Evolutionary conservation across 2,888 invertebrate genomes (phyloP).

Genomic region (Tetragonula carbonaria): DNA sequence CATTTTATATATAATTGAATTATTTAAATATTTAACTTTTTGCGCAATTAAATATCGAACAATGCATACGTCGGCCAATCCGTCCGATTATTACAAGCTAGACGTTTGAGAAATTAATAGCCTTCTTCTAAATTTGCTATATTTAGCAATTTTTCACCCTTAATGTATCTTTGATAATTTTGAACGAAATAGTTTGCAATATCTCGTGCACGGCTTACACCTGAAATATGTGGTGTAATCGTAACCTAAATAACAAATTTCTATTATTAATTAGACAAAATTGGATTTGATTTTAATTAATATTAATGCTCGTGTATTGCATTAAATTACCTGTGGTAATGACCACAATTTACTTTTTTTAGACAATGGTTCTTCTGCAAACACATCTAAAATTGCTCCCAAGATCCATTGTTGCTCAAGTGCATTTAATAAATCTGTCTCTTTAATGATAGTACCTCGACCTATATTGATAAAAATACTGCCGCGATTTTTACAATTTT

Average conservation of each 20-base stretch:
- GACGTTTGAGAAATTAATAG: constrained; percentile 76
- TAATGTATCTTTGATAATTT: constrained; percentile 83
- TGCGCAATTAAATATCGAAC: too few species aligned
- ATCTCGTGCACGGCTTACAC: constrained; percentile 81
- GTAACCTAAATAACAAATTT: constrained; percentile 79
- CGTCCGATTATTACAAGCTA: too few species aligned
- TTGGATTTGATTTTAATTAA: constrained; percentile 11
- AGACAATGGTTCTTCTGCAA: constrained; percentile 85
- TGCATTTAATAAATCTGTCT: constrained; percentile 85
- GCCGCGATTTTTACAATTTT: constrained; percentile 83
- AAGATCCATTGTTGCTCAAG: constrained; percentile 85
- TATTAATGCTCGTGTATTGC: background rate
- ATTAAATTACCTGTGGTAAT: constrained; percentile 83
- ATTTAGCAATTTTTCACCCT: constrained; percentile 81
- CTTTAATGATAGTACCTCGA: constrained; percentile 85
- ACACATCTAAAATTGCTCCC: constrained; percentile 86
- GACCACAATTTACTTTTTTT: constrained; percentile 84
- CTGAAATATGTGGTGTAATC: constrained; percentile 84
- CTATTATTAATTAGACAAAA: background rate
- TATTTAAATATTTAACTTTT: constrained; percentile 60
- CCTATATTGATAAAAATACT: constrained; percentile 87
- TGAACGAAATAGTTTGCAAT: constrained; percentile 84
- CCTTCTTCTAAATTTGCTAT: constrained; percentile 81
- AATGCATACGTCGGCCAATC: too few species aligned
- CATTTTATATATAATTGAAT: background rate